These are phyloP conservation scores for Chymomyza amoena DNA, from an alignment of 2,888 invertebrate species.

Conservation along the genomic window DNA sequence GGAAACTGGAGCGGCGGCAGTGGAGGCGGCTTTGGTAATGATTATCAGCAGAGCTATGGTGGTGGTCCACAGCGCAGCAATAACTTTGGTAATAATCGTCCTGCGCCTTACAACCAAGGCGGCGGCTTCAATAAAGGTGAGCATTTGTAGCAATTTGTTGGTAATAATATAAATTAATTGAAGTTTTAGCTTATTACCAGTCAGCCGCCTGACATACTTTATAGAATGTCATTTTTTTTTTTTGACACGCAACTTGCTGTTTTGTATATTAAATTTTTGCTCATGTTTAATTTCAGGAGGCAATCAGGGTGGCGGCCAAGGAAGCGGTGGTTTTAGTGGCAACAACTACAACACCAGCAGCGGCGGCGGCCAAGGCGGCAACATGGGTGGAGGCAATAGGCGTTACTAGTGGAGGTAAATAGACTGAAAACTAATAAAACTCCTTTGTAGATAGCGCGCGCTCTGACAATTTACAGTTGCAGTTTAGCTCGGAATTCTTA, in stretches of 20 bases:
- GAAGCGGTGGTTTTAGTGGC: slow-evolving; percentile 61
- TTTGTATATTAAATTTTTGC: neutral
- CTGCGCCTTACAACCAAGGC: slow-evolving; percentile 73
- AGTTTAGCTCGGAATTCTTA: slow-evolving; percentile 3
- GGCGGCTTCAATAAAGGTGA: slow-evolving; percentile 72
- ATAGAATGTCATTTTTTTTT: neutral
- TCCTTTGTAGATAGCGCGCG: slow-evolving; percentile 4
- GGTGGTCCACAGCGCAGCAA: slow-evolving; percentile 89
- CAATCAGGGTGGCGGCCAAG: slow-evolving; percentile 57
- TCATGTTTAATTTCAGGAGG: slow-evolving; percentile 46
- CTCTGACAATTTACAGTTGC: slow-evolving; percentile 28
- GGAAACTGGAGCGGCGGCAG: slow-evolving; percentile 46
- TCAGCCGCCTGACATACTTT: too few relatives aligned
- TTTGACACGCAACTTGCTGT: neutral
- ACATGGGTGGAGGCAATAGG: slow-evolving; percentile 73
- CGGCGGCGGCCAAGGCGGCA: slow-evolving; percentile 67
- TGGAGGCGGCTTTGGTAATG: slow-evolving; percentile 78
- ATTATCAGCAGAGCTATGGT: slow-evolving; percentile 90
- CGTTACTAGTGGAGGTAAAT: slow-evolving; percentile 74
- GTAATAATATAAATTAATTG: too few relatives aligned
- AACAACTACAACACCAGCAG: slow-evolving; percentile 71
- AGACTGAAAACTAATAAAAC: slow-evolving; percentile 1
- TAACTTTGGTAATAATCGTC: slow-evolving; percentile 72
- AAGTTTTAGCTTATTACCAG: too few relatives aligned
- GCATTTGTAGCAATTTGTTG: neutral